Percentiles rank a stretch among this genome's conserved stretches.
phyloP scores from a whole-genome alignment of 2,797 vertebrate species.

The Xerus rutilus region DNA sequence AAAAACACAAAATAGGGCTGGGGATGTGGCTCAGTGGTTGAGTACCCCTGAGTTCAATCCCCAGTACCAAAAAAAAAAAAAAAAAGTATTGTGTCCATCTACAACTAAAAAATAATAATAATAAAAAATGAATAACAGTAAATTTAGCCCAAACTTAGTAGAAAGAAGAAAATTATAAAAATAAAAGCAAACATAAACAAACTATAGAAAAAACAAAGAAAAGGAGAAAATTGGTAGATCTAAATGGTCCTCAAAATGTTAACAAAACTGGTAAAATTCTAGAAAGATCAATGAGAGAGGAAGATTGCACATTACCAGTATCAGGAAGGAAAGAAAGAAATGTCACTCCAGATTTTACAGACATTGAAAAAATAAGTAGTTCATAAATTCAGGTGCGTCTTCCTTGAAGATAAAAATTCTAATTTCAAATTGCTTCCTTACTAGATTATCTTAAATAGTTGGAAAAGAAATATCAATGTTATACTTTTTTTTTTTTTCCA shows the following conservation, averaged over 20 bases:
- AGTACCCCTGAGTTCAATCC: too few relatives aligned
- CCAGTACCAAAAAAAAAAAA: too few relatives aligned
- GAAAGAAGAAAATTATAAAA: background rate
- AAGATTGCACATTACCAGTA: background rate
- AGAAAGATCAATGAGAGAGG: background rate
- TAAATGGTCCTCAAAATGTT: background rate
- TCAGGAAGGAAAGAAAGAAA: background rate
- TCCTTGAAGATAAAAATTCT: background rate
- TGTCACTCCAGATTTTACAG: background rate
- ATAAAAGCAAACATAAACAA: background rate
- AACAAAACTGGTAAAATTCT: background rate
- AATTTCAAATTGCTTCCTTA: background rate
- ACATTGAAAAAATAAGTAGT: too few relatives aligned
- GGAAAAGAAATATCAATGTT: too few relatives aligned
- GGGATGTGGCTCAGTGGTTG: too few relatives aligned
- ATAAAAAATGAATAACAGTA: background rate
- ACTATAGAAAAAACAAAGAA: too few relatives aligned
- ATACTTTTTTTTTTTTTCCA: too few relatives aligned
- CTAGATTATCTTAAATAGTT: background rate
- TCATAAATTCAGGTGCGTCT: too few relatives aligned
- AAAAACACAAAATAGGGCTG: too few relatives aligned
- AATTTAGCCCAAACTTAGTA: background rate
- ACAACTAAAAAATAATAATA: too few relatives aligned
- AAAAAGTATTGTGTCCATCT: too few relatives aligned
- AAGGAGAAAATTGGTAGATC: background rate